Evolutionary conservation across 1,140 invertebrate species (phyloP), one percentile per base, ranked within the genome.

Genomic region (Saxidomus purpurata): DNA sequence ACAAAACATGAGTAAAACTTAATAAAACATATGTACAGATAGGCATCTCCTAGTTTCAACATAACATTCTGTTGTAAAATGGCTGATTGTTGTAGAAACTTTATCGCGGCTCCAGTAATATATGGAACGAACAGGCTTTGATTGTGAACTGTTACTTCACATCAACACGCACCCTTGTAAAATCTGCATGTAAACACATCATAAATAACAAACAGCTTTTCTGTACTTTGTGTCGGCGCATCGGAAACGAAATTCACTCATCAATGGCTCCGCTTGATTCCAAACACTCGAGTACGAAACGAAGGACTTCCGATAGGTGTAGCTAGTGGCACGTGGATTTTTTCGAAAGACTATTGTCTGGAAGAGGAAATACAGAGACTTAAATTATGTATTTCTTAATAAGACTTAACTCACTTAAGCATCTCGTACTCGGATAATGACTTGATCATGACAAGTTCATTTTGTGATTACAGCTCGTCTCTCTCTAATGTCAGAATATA

Each of bases 1-100:
- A 79, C 86, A 81, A 88, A 80, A 88, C 85, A 87, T 43, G 76
- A 63, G 74, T 80, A 67, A 80, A 80, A 88, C 86, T 88, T 88
- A 67, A 79, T 80, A 88, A 88, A 88, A 88, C 86, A 88, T 81
- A 88, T 88, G 86, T 88, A 80, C 38, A 34, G 86, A 88, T 88
- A 69, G 76, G 38, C 86, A 88, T 88, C 86, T 47, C 9, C 28
- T 13, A 67, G 86, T 81, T 88, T 88, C 86, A 80, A 80, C 77
- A 63, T 74, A 55, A 61, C 43, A 55, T 59, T 81, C 55, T 22
- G 36, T 55, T 81, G 74, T 79, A 88, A 59, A 88, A 79, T 36
- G 63, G 77, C 28, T 40, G 31, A 81, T 81, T 88, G 86, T 88
- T 71, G 59, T n/a, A 49, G 34, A 34, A 71, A n/a, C 36, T 38